Percentiles rank a stretch among this genome's conserved stretches.
Conservation (phyloP, 2,797 vertebrate species). For the Sus cebifrons region DNA sequence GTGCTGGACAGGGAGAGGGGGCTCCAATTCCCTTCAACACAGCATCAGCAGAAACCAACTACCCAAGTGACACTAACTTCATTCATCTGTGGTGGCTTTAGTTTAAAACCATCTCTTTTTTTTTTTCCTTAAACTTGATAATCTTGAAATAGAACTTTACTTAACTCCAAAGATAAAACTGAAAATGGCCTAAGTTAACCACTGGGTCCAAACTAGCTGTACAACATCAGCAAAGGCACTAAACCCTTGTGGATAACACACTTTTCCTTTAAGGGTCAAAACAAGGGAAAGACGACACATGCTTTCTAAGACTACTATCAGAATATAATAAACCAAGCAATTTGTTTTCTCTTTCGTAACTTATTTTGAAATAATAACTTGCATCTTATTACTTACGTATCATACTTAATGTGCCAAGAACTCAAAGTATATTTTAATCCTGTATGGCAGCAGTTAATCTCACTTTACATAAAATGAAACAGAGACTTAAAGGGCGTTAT, state of each 20-base stretch:
- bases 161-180: constrained; percentile 16
- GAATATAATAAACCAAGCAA: constrained; percentile 23
- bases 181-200: not conserved
- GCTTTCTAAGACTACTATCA: constrained; percentile 11
- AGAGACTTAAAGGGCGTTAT: not conserved
- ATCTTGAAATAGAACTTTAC: constrained; percentile 35
- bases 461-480: constrained; percentile 41
- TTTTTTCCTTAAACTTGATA: not conserved
- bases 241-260: not conserved
- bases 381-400: not conserved
- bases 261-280: not conserved
- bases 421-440: not conserved
- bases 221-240: not conserved
- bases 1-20: not conserved
- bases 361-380: constrained; percentile 4
- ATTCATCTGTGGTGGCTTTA: not conserved
- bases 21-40: not conserved
- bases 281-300: not conserved
- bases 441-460: not conserved
- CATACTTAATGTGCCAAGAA: not conserved
- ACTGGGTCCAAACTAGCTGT: not conserved
- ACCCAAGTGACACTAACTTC: not conserved
- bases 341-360: constrained; percentile 10
- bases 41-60: not conserved
- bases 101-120: not conserved